Evolutionary conservation across 1,140 invertebrate species (phyloP).

Genomic region (Aethina tumida): DNA sequence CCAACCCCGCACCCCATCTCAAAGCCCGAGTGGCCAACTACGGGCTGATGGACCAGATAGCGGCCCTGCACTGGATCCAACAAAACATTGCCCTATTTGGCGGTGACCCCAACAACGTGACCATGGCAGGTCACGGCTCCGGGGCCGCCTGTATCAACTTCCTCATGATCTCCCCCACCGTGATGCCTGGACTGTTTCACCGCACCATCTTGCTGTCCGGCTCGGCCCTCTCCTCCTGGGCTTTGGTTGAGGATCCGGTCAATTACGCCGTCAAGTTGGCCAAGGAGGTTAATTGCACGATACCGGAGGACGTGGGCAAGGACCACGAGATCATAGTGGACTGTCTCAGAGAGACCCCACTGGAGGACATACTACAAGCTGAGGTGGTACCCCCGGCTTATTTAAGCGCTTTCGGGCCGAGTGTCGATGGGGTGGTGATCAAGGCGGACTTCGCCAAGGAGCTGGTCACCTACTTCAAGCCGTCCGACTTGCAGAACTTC

Average conservation of each 20-base stretch:
- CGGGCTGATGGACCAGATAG: slow-evolving; percentile 88
- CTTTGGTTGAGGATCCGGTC: slow-evolving; percentile 77
- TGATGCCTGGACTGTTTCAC: slow-evolving; percentile 82
- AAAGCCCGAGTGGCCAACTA: slow-evolving; percentile 83
- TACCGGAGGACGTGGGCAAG: slow-evolving; percentile 64
- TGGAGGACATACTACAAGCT: slow-evolving; percentile 66
- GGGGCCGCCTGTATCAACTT: slow-evolving; percentile 93
- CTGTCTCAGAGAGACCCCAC: slow-evolving; percentile 64
- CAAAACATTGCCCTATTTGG: slow-evolving; percentile 86
- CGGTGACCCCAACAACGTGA: slow-evolving; percentile 80
- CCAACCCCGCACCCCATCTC: slow-evolving; percentile 66
- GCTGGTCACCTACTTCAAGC: slow-evolving; percentile 56
- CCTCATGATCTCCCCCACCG: slow-evolving; percentile 87
- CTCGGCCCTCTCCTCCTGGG: slow-evolving; percentile 89
- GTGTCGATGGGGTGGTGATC: slow-evolving; percentile 79
- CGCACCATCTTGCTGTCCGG: slow-evolving; percentile 84
- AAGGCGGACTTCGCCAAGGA: slow-evolving; percentile 69
- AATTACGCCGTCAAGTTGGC: slow-evolving; percentile 78
- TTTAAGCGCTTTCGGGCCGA: slow-evolving; percentile 73
- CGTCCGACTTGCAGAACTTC: slow-evolving; percentile 55
- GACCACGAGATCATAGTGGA: slow-evolving; percentile 74
- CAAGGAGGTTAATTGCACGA: slow-evolving; percentile 73
- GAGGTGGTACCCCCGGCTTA: slow-evolving; percentile 77
- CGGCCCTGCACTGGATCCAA: slow-evolving; percentile 83
- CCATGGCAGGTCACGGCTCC: slow-evolving; percentile 85